These are phyloP conservation scores for Lamprotornis superbus DNA, from an alignment of 2,113 vertebrate genomes.

Conservation along the genomic window DNA sequence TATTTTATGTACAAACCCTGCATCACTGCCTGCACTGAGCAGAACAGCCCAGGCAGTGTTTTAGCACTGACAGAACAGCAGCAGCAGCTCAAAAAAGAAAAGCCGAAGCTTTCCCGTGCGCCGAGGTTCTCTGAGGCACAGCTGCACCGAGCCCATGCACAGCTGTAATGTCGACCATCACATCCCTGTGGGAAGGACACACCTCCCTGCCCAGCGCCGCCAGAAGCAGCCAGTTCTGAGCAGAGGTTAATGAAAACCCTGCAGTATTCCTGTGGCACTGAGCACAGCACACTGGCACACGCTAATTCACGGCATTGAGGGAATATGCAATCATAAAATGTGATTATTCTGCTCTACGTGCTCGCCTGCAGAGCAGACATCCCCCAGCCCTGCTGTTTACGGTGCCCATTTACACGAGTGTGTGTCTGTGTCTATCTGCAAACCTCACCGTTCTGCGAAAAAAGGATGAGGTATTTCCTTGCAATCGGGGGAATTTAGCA, in stretches of 20 bases:
- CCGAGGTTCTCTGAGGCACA: neutral
- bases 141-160: neutral
- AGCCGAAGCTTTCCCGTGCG: neutral
- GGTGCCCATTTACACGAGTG: accelerated
- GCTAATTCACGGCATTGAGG: neutral
- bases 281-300: neutral
- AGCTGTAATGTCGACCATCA: neutral
- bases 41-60: neutral
- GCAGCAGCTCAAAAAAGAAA: neutral
- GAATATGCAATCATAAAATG: neutral
- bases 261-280: neutral
- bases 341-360: neutral
- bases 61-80: neutral
- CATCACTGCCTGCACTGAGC: neutral
- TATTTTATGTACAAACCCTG: neutral
- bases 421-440: neutral
- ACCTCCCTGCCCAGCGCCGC: neutral
- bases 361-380: neutral
- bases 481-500: neutral
- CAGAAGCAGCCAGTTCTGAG: neutral
- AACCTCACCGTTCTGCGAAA: neutral
- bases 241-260: neutral
- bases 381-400: neutral
- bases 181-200: neutral
- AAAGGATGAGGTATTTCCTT: neutral